These are phyloP conservation scores for Microtus oregoni DNA, from an alignment of 2,113 vertebrate species.

Conservation along the genomic window DNA sequence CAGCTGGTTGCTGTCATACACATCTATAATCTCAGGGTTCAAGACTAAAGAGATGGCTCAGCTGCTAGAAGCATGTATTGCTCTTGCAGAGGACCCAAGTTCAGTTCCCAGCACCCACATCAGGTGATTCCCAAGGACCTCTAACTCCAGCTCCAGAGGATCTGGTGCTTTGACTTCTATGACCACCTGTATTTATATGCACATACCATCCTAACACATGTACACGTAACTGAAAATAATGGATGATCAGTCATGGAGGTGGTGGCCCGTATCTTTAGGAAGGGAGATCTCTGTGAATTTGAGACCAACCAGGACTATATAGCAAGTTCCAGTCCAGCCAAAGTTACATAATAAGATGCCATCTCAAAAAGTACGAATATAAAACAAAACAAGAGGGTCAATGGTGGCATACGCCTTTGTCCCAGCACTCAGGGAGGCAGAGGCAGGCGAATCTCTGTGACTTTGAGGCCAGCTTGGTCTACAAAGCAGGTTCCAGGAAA, in stretches of 20 bases:
- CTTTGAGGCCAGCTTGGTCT: background rate
- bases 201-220: background rate
- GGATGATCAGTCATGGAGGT: too few species aligned
- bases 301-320: background rate
- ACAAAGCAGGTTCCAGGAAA: background rate
- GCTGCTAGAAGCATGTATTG: background rate
- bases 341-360: background rate
- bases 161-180: background rate
- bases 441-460: background rate
- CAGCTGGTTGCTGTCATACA: background rate
- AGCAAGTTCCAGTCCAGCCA: too few species aligned
- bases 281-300: background rate
- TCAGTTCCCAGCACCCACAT: background rate
- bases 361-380: background rate
- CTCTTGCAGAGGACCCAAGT: background rate
- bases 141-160: background rate
- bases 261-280: background rate
- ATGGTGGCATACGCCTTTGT: background rate
- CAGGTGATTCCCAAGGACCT: background rate
- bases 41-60: background rate
- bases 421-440: background rate
- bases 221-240: background rate
- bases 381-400: background rate
- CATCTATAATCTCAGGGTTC: background rate
- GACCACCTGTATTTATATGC: background rate